A percentile compares a stretch with the other conserved stretches of the same genome.
These are phyloP conservation scores for Cairina moschata DNA, from an alignment of 2,113 vertebrate species.

Conservation along the genomic window DNA sequence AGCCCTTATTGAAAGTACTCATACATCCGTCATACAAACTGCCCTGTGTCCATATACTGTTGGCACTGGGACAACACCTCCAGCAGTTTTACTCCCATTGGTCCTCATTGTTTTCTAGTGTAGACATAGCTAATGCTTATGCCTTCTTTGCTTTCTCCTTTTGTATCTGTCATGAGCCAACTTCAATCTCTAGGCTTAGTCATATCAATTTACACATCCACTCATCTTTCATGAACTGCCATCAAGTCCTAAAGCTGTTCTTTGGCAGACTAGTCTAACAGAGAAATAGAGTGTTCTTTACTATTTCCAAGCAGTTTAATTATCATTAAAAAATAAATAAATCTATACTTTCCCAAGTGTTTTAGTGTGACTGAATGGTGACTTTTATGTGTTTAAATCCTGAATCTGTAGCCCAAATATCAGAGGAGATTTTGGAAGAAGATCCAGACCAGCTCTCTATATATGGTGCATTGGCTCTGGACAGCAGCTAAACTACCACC, in stretches of 20 bases:
- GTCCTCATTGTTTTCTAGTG: background rate
- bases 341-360: background rate
- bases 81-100: background rate
- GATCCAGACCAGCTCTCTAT: background rate
- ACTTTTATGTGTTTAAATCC: background rate
- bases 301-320: background rate
- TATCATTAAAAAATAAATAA: background rate
- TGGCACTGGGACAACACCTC: too few species aligned
- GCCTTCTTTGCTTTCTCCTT: background rate
- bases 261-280: background rate
- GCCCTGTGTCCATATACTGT: too few species aligned
- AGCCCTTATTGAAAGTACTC: too few species aligned
- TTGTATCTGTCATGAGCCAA: background rate
- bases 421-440: background rate
- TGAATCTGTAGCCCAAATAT: too few species aligned
- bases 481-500: too few species aligned
- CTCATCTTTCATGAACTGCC: background rate
- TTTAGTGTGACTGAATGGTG: background rate
- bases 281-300: background rate
- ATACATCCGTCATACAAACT: too few species aligned
- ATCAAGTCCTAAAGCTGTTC: background rate
- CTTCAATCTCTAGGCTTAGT: background rate
- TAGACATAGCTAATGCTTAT: background rate
- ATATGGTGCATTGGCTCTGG: background rate
- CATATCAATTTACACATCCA: background rate